Percentiles rank a stretch among this genome's conserved stretches.
These are phyloP conservation scores for Chaetodon auriga DNA, from an alignment of 2,113 vertebrate genomes.

Conservation along the genomic window DNA sequence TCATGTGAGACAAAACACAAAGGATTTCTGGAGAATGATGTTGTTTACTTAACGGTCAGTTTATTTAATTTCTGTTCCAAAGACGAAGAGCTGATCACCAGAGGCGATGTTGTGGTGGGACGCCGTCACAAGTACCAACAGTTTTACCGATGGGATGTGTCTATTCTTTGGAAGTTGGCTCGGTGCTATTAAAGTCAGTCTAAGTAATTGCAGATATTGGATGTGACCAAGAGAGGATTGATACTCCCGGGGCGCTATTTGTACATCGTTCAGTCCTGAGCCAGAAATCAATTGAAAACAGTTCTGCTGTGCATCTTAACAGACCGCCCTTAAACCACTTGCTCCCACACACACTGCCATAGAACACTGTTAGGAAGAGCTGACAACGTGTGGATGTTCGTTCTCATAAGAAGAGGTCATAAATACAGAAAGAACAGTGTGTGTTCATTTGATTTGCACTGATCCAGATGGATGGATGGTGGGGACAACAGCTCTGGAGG, in stretches of 20 bases:
- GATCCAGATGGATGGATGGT: not conserved
- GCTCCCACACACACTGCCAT: not conserved
- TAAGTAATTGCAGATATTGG: conserved; percentile 59
- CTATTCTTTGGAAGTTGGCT: conserved; percentile 17
- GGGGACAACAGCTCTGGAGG: not conserved
- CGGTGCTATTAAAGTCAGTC: conserved; percentile 44
- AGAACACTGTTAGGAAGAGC: not conserved
- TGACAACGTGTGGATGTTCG: not conserved
- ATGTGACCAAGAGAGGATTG: conserved; percentile 54
- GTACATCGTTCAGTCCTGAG: conserved; percentile 46
- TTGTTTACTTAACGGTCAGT: not conserved
- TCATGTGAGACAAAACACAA: not conserved
- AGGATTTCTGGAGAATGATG: not conserved
- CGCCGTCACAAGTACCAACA: not conserved
- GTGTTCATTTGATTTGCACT: conserved; percentile 12
- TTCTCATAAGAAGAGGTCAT: not conserved
- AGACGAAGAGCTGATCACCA: not conserved
- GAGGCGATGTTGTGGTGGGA: conserved; percentile 1
- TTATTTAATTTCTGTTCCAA: not conserved
- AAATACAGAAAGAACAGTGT: not conserved
- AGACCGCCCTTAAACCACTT: not conserved
- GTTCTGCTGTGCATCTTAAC: conserved; percentile 43
- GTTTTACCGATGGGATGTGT: not conserved
- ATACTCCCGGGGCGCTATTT: conserved; percentile 50
- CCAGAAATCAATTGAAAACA: conserved; percentile 61